Base-by-base conservation (phyloP, 2,797 vertebrate genomes). In the Coracias cyanogaster region DNA sequence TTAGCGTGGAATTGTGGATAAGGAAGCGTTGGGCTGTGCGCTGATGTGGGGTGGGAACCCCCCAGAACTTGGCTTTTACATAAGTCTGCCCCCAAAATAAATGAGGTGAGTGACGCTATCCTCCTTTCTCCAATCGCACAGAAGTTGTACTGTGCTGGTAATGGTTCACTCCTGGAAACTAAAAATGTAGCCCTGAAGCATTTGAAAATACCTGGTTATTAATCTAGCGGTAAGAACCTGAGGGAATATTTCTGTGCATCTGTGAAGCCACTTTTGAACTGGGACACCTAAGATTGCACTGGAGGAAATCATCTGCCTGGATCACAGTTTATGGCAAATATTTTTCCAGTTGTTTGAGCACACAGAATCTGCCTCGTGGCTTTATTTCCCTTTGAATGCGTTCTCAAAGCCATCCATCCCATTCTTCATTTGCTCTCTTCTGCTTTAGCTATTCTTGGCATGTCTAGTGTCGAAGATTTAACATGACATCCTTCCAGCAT, bases 261-360 rank as follows among this genome's bases (percentile, higher is more conserved):
- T 70, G 62, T 15, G 31, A 84, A 88, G 61, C 35, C 35, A 10
- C 48, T 79, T 73, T 74, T 66, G 48, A 85, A 76, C 45, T 54
- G 49, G 77, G 72, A 62, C 77, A 66, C 64, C 67, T 79, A 18
- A 45, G 80, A 54, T 72, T 70, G 46, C 80, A 25, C 74, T 46
- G 69, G 64, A 58, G 74, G 77, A 61, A 81, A 51, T 80, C 83
- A 74, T 82, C 92, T 92, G 92, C 87, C 77, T 29, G 52, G 16
- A 62, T 78, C 71, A 28, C n/a, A n/a, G 49, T 66, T 64, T 52
- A 18, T 69, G 66, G 74, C 61, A 72, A 69, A 70, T 90, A 31
- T 65, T 94, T 49, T 92, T 88, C 81, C 78, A 76, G 90, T 60
- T 86, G 60, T 89, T 62, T 91, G 88, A 89, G 69, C 72, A 46